Conservation (phyloP, 2,888 invertebrate species). For the Malacosoma neustria region DNA sequence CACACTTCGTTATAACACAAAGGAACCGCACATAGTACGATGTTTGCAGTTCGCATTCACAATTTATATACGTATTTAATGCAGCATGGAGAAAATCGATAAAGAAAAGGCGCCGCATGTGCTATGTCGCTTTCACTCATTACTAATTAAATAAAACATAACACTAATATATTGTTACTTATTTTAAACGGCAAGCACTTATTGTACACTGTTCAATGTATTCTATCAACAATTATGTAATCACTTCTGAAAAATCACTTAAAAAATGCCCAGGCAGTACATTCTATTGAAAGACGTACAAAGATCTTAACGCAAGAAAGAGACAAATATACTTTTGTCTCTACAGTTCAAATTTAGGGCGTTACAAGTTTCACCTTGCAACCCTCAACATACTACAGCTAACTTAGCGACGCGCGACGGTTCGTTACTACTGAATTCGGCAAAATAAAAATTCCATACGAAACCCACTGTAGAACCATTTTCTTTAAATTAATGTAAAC, state of each 20-base stretch:
- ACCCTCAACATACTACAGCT: slow-evolving; percentile 7
- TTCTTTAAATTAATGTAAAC: no score
- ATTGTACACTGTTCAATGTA: slow-evolving; percentile 1
- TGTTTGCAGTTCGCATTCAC: slow-evolving; percentile 57
- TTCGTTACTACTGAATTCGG: no score
- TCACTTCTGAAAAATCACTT: slow-evolving; percentile 21
- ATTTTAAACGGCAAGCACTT: no score
- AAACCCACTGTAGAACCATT: no score
- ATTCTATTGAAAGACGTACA: slow-evolving; percentile 12
- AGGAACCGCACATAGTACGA: slow-evolving; percentile 35
- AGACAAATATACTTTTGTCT: slow-evolving; percentile 37
- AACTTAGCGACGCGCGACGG: background rate
- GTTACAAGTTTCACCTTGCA: slow-evolving; percentile 32
- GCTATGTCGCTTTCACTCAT: slow-evolving; percentile 47
- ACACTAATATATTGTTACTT: no score
- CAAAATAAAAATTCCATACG: no score
- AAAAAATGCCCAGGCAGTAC: slow-evolving; percentile 15
- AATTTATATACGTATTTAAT: slow-evolving; percentile 61
- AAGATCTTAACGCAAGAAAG: slow-evolving; percentile 39
- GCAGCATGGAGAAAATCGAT: slow-evolving; percentile 72
- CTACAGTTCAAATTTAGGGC: slow-evolving; percentile 41
- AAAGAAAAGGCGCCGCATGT: slow-evolving; percentile 63
- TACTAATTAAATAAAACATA: slow-evolving; percentile 39
- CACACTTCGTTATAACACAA: no score
- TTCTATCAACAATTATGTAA: background rate